Conservation (phyloP, 2,888 invertebrate species). For the Sarcophaga rosellei region DNA sequence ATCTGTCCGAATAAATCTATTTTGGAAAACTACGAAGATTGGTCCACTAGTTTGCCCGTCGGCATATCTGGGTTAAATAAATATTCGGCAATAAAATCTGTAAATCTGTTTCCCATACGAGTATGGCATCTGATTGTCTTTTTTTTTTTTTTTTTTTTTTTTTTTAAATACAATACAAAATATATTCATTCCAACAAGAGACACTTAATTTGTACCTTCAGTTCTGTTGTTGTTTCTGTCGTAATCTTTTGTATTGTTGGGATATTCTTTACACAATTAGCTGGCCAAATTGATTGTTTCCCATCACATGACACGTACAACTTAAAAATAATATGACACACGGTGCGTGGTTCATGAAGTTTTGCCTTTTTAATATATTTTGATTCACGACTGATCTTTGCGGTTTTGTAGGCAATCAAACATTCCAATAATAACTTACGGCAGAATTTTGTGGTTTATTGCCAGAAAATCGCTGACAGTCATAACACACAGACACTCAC, state of each 20-base stretch:
- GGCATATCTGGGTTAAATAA: too few species aligned
- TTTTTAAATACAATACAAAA: too few species aligned
- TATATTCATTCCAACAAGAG: too few species aligned
- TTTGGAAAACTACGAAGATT: too few species aligned
- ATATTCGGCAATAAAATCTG: neutral
- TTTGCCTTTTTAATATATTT: conserved; percentile 3
- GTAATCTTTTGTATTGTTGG: neutral
- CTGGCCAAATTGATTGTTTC: conserved; percentile 3
- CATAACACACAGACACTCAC: neutral
- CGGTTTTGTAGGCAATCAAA: conserved; percentile 25
- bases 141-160: too few species aligned
- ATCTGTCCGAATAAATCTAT: too few species aligned
- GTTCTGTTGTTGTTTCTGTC: neutral
- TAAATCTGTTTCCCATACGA: neutral
- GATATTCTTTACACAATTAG: conserved; percentile 21
- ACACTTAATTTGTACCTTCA: neutral
- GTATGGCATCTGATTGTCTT: too few species aligned
- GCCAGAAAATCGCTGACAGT: conserved; percentile 48
- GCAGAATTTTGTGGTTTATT: conserved; percentile 43
- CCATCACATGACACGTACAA: neutral
- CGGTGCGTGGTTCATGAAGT: neutral
- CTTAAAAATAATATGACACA: neutral
- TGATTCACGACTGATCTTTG: conserved; percentile 28
- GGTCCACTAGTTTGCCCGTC: too few species aligned
- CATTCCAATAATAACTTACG: conserved; percentile 27